Evolutionary conservation across 37 sponge, comb jelly and placozoan species (phyloP).

Genomic region (Geodia barretti): DNA sequence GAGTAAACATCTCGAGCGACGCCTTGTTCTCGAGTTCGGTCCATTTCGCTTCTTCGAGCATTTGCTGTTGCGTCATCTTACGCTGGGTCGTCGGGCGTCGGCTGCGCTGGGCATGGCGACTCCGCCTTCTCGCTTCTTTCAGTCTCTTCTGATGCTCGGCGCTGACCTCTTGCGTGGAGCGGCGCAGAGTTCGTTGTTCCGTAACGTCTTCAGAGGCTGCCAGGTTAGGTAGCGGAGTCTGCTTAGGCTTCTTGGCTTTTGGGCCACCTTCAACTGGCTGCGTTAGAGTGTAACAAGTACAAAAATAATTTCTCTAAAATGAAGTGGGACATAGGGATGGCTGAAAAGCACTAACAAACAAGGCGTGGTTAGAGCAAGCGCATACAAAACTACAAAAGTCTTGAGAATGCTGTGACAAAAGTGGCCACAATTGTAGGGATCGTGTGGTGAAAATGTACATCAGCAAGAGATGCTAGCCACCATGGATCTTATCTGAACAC

Average conservation of each 20-base stretch:
- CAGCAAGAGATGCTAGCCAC: too few relatives aligned
- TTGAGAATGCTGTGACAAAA: too few relatives aligned
- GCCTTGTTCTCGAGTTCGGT: constrained; percentile 94
- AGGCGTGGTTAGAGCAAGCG: too few relatives aligned
- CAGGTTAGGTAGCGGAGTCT: too few relatives aligned
- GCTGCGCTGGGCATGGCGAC: neutral
- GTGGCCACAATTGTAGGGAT: too few relatives aligned
- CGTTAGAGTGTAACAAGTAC: too few relatives aligned
- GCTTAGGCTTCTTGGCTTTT: constrained; percentile 9
- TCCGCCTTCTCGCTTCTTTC: constrained; percentile 55
- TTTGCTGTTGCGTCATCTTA: constrained; percentile 86
- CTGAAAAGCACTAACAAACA: too few relatives aligned
- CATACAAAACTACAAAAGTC: too few relatives aligned
- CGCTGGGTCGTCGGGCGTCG: neutral
- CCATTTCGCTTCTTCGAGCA: constrained; percentile 87
- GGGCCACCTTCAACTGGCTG: too few relatives aligned
- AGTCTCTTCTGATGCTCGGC: constrained; percentile 34
- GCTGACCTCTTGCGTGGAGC: constrained; percentile 60
- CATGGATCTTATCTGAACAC: too few relatives aligned
- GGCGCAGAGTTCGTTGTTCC: constrained; percentile 47
- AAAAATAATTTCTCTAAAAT: neutral
- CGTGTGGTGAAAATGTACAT: too few relatives aligned
- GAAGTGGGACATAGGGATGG: too few relatives aligned
- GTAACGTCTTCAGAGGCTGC: neutral
- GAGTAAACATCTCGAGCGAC: constrained; percentile 84